Evolutionary conservation across 2,797 vertebrate species (phyloP), one percentile per base, ranked within the genome.

Genomic region (Megalops cyprinoides): DNA sequence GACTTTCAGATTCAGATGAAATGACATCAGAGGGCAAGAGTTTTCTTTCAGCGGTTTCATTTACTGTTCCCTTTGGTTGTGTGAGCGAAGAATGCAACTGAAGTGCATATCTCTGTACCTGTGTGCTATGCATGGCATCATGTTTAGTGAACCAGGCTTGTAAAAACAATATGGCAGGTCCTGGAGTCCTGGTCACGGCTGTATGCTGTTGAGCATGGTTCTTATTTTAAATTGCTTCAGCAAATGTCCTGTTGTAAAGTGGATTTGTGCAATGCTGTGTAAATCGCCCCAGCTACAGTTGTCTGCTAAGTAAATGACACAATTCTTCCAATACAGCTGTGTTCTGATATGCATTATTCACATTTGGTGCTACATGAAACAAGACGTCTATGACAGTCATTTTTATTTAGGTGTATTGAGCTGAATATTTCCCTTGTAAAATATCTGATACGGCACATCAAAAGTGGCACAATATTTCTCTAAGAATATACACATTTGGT

Each of bases 1-100:
- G 48, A 77, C 53, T 56, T 56, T 53, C 2, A 18, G 51, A 56
- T 56, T 77, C 34, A 56, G 51, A 49, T 77, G 18, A 65, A 65
- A 65, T 65, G 5, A 60, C 8, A 15, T 18, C 62, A 65, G 62
- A 65, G 62, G 1, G 31, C 28, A 65, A 15, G 62, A 65, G 34
- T 37, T 65, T 34, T 28, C 7, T 65, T 18, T 37, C 28, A 37
- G 62, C 62, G 53, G 12, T 15, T 10, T n/a, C 34, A 34, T 65
- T 31, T 10, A 65, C 37, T 65, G 62, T 65, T 65, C 62, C 20
- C 62, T 65, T 34, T 6, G 12, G 31, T 12, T 58, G 4, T 60
- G 8, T 60, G 55, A 58, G 10, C n/a, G 6, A 62, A 34, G 31
- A 14, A 14, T 34, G 2, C 31, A 34, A 18, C 14, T 4, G 18